Evolutionary conservation across 2,113 vertebrate species (phyloP), one percentile per base, ranked within the genome.

Genomic region (Neotoma lepida): DNA sequence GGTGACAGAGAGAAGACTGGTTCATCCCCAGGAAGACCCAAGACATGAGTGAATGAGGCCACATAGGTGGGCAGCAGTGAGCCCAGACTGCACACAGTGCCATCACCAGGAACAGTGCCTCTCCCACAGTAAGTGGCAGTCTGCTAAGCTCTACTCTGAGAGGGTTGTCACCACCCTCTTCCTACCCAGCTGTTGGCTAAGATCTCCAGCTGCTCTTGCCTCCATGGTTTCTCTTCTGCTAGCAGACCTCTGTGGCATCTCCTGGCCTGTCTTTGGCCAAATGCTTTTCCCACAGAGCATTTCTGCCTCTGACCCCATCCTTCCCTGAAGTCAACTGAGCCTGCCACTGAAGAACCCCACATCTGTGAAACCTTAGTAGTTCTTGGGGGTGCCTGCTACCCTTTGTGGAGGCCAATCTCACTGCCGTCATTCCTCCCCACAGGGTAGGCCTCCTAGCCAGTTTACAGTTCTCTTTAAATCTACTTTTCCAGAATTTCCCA

Each of bases 101-200:
- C 0, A n/a, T 33, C 41, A 1, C 30, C 0, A 4, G 51, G 90
- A 51, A 15, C 30, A 22, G 6, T 0, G 24, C 12, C 61, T 1
- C 24, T 13, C 73, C 61, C 10, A 0, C 2, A 10, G 3, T 15
- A 9, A 13, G 2, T 0, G 28, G 12, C 41, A 9, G 17, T 82
- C 71, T 17, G 77, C 10, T 41, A 9, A 5, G 6, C 41, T 58
- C 30, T 39, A 41, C 44, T 35, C 7, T 1, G 58, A 49, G 9
- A 0, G 46, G 44, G 20, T 14, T 0, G 54, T 5, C 41, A 6
- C 8, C 14, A 1, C 18, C 20, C 17, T 35, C 10, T 61, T 20
- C 56, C 80, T 35, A 41, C n/a, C 6, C 0, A 22, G 35, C 1
- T 14, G 15, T 82, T 1, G 20, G 5, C 63, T 2, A 0, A 33